Evolutionary conservation across 2,888 invertebrate genomes (phyloP).

Genomic region (Eucriotettix oculatus): DNA sequence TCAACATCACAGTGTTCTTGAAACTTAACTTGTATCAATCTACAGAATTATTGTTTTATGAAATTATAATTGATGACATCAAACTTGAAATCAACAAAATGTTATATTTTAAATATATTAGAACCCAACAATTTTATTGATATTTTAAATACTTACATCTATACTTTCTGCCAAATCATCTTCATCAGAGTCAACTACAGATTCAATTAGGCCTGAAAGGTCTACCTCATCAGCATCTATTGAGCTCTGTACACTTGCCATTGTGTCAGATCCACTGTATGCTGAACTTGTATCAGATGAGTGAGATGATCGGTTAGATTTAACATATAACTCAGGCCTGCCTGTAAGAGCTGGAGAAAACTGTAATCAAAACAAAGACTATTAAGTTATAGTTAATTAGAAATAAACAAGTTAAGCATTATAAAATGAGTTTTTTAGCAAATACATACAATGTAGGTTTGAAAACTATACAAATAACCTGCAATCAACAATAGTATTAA

Average conservation of each 20-base stretch:
- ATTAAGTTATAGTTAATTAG: background rate
- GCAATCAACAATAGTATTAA: too few species aligned
- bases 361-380: background rate
- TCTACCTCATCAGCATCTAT: slow-evolving; percentile 70
- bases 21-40: too few species aligned
- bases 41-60: too few species aligned
- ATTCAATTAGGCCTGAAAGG: slow-evolving; percentile 85
- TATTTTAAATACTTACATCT: slow-evolving; percentile 41
- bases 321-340: slow-evolving; percentile 64
- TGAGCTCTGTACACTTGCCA: slow-evolving; percentile 83
- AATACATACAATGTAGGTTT: too few species aligned
- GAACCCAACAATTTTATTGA: too few species aligned
- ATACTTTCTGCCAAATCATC: slow-evolving; percentile 83
- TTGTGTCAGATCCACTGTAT: slow-evolving; percentile 90
- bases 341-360: slow-evolving; percentile 15
- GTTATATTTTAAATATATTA: too few species aligned
- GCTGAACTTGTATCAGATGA: slow-evolving; percentile 93
- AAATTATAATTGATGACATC: too few species aligned
- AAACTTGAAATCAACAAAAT: too few species aligned
- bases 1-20: too few species aligned
- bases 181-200: slow-evolving; percentile 90
- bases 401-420: too few species aligned
- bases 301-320: slow-evolving; percentile 65
- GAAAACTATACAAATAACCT: too few species aligned
- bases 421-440: too few species aligned